Evolutionary conservation across 2,113 vertebrate species (phyloP).

Genomic region (Mastomys natalensis): DNA sequence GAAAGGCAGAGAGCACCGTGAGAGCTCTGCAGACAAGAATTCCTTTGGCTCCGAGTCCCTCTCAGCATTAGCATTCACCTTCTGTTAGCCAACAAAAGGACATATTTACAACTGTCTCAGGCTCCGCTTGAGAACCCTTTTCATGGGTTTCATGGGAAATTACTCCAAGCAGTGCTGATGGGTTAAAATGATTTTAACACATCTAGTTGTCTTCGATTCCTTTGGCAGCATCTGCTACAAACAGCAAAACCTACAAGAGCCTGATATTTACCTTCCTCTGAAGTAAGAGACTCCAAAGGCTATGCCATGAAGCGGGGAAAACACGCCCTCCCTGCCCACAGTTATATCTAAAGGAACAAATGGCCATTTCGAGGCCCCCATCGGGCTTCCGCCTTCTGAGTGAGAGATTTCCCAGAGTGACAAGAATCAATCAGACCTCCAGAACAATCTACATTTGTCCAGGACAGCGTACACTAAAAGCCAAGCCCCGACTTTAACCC

Average conservation of each 20-base stretch:
- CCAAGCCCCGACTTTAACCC: not conserved
- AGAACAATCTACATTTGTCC: not conserved
- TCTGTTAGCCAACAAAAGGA: constrained; percentile 65
- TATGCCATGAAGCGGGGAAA: not conserved
- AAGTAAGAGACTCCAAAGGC: constrained; percentile 3
- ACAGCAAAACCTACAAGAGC: not conserved
- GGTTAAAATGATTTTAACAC: constrained; percentile 51
- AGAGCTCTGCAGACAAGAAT: not conserved
- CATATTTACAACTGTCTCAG: constrained; percentile 66
- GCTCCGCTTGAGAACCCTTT: constrained; percentile 60
- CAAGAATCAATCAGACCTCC: not conserved
- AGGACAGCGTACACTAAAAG: not conserved
- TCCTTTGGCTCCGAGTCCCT: not conserved
- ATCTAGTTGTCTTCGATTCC: constrained; percentile 21
- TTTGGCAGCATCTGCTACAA: constrained; percentile 37
- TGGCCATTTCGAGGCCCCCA: not conserved
- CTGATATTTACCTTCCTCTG: constrained; percentile 62
- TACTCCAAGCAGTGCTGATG: constrained; percentile 49
- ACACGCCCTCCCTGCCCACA: not conserved
- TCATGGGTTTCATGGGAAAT: constrained; percentile 67
- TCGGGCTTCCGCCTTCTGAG: not conserved
- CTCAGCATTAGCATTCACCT: constrained; percentile 73
- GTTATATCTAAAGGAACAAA: not conserved
- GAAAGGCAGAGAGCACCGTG: not conserved
- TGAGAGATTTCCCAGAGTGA: constrained; percentile 3